These are phyloP conservation scores for Mesoligia furuncula DNA, from an alignment of 2,888 invertebrate genomes.

Conservation along the genomic window DNA sequence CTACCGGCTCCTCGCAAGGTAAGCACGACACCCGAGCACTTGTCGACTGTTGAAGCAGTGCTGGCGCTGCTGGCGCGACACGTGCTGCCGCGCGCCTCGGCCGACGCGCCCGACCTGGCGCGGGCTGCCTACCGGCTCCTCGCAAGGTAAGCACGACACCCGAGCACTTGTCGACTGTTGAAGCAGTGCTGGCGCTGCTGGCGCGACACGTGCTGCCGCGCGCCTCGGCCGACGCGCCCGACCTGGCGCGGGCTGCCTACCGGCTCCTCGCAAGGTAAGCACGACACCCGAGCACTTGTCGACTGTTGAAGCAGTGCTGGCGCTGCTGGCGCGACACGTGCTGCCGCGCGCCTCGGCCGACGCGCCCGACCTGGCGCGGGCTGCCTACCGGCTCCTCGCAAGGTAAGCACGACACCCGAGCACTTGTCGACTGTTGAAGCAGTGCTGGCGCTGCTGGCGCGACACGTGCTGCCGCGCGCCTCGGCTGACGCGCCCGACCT, in stretches of 20 bases:
- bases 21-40: neutral
- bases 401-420: conserved; percentile 42
- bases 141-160: conserved; percentile 65
- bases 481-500: too few species aligned
- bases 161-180: neutral
- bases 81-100: conserved; percentile 78
- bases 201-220: conserved; percentile 82
- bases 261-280: conserved; percentile 78
- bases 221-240: conserved; percentile 74
- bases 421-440: neutral
- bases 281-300: neutral
- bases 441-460: too few species aligned
- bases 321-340: conserved; percentile 83
- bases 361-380: conserved; percentile 82
- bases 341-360: conserved; percentile 73
- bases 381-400: conserved; percentile 83
- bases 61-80: conserved; percentile 82
- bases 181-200: conserved; percentile 78
- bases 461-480: too few species aligned
- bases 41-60: conserved; percentile 53
- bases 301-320: conserved; percentile 69
- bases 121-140: conserved; percentile 84
- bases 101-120: conserved; percentile 78
- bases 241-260: conserved; percentile 82
- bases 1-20: conserved; percentile 81